Percentiles rank a stretch among this genome's conserved stretches.
phyloP scores from a whole-genome alignment of 1,140 invertebrate species.

The Drosophila sulfurigaster region DNA sequence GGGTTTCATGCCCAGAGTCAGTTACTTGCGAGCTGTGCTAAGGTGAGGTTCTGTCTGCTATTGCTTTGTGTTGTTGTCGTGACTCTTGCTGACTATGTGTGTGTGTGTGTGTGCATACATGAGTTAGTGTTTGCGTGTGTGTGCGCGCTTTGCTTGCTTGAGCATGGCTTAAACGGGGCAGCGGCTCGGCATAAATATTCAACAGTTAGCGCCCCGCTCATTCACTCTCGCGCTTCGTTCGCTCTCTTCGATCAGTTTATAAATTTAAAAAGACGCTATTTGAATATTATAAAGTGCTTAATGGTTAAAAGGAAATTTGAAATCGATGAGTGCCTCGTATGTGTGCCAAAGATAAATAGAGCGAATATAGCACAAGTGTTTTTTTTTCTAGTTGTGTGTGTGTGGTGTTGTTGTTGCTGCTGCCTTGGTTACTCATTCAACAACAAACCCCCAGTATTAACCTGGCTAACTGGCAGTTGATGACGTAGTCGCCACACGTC shows the following conservation, averaged over 20 bases:
- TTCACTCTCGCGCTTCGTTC: conserved; percentile 23
- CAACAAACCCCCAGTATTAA: conserved; percentile 43
- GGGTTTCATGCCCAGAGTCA: conserved; percentile 59
- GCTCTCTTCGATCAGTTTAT: conserved; percentile 28
- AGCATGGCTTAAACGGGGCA: conserved; percentile 76
- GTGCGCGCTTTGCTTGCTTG: conserved; percentile 46
- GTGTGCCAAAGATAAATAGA: conserved; percentile 37
- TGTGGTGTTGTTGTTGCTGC: conserved; percentile 2
- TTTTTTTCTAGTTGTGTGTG: conserved; percentile 18
- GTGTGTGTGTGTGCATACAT: conserved; percentile 26
- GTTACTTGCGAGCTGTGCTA: conserved; percentile 73
- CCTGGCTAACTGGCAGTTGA: conserved; percentile 45
- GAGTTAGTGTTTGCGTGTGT: conserved; percentile 20
- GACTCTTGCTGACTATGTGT: conserved; percentile 24
- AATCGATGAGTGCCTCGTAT: conserved; percentile 1
- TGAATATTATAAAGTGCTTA: conserved; percentile 3
- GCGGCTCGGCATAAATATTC: conserved; percentile 56
- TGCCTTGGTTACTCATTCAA: conserved; percentile 55
- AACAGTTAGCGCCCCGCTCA: conserved; percentile 61
- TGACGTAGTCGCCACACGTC: conserved; percentile 61
- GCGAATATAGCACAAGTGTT: conserved; percentile 42
- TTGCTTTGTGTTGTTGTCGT: conserved; percentile 21
- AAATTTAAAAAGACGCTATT: conserved; percentile 18
- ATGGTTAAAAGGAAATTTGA: conserved; percentile 2
- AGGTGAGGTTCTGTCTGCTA: conserved; percentile 71